Conservation (phyloP, 2,888 invertebrate genomes). For the Tetranychus truncatus region DNA sequence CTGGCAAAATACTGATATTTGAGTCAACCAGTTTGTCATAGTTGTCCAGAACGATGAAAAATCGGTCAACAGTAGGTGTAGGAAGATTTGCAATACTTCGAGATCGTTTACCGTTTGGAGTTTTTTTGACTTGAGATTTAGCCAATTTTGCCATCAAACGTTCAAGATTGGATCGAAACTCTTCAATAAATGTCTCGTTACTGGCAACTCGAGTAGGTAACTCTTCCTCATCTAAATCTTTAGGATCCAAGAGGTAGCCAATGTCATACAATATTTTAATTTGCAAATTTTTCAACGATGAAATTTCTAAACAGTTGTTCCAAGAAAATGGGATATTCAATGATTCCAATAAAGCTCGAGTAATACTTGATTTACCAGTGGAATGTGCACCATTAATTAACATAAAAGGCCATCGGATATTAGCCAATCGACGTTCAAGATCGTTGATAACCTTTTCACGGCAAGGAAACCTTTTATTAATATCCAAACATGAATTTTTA, state of each 20-base stretch:
- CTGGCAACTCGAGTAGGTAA: not conserved
- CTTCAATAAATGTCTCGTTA: not conserved
- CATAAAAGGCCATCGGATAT: not conserved
- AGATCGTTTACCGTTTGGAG: no score
- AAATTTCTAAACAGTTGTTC: slow-evolving; percentile 6
- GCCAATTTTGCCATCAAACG: not conserved
- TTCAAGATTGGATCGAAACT: no score
- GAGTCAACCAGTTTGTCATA: not conserved
- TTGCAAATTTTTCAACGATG: not conserved
- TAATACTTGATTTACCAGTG: slow-evolving; percentile 3
- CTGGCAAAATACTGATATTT: not conserved
- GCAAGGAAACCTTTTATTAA: not conserved
- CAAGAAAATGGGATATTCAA: not conserved
- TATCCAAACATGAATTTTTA: no score
- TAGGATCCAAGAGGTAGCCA: not conserved
- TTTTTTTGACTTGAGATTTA: no score
- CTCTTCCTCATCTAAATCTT: not conserved
- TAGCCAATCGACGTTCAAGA: not conserved
- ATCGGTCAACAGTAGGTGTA: not conserved
- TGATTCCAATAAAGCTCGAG: not conserved
- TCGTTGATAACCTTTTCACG: not conserved
- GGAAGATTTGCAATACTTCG: not conserved
- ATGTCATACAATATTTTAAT: slow-evolving; percentile 4
- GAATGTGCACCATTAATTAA: not conserved
- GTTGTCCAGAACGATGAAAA: not conserved